A percentile compares a stretch with the other conserved stretches of the same genome.
These are phyloP conservation scores for Disparrhopalites patrizii DNA, from an alignment of 2,888 invertebrate species.

Conservation along the genomic window DNA sequence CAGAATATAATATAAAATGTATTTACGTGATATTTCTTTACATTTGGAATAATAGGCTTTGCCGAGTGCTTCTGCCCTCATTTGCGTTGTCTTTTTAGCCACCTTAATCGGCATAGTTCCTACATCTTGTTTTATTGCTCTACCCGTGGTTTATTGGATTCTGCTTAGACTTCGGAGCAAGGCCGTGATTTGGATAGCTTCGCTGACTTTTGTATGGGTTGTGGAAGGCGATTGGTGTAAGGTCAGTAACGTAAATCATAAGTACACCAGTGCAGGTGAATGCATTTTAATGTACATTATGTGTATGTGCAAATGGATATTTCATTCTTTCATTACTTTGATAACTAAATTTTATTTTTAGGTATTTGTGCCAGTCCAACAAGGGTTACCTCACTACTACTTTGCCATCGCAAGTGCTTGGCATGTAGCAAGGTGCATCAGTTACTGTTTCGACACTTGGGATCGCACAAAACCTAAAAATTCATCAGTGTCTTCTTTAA, in stretches of 20 bases:
- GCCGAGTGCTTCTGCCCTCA: constrained; percentile 44
- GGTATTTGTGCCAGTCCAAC: constrained; percentile 47
- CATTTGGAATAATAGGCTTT: neutral
- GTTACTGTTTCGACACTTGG: constrained; percentile 63
- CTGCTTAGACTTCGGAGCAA: constrained; percentile 54
- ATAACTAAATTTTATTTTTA: constrained; percentile 17
- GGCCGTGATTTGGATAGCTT: constrained; percentile 58
- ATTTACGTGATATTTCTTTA: neutral
- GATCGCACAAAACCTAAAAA: constrained; percentile 19
- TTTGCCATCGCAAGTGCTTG: constrained; percentile 67
- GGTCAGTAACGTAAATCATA: constrained; percentile 22
- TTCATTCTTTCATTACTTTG: constrained; percentile 2
- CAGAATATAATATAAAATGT: neutral
- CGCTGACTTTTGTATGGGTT: constrained; percentile 55
- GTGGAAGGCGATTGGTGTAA: constrained; percentile 54
- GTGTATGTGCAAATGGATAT: too few relatives aligned
- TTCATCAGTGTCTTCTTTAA: constrained; percentile 38
- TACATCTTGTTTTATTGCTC: constrained; percentile 56
- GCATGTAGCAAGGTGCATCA: constrained; percentile 61
- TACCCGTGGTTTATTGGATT: constrained; percentile 59
- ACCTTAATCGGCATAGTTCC: constrained; percentile 56
- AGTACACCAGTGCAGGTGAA: neutral
- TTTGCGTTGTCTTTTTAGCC: constrained; percentile 56
- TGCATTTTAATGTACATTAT: too few relatives aligned
- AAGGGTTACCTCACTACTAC: constrained; percentile 54